A percentile compares a stretch with the other conserved stretches of the same genome.
Evolutionary conservation across 1,140 invertebrate genomes (phyloP).

Genomic region (Caerostris extrusa): DNA sequence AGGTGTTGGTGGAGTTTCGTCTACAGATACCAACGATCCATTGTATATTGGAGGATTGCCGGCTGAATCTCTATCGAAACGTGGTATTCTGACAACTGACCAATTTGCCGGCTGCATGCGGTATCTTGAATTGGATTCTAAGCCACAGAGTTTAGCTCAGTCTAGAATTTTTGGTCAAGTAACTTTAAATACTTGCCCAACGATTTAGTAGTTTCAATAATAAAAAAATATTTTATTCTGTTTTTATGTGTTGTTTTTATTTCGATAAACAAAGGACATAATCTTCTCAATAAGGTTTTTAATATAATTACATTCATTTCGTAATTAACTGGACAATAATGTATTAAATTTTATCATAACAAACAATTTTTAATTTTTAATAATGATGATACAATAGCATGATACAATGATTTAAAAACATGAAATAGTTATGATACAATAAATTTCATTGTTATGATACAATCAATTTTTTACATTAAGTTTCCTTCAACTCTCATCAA

Average conservation of each 20-base stretch:
- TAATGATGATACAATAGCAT: too few relatives aligned
- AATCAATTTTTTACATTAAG: too few relatives aligned
- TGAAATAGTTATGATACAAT: too few relatives aligned
- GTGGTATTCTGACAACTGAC: conserved; percentile 84
- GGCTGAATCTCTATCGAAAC: conserved; percentile 80
- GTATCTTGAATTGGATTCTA: conserved; percentile 80
- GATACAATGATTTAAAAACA: too few relatives aligned
- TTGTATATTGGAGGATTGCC: conserved; percentile 95
- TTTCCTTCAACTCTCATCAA: too few relatives aligned
- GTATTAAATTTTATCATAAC: too few relatives aligned
- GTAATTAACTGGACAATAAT: too few relatives aligned
- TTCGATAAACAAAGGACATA: background rate
- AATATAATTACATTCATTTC: too few relatives aligned
- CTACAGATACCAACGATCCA: conserved; percentile 91
- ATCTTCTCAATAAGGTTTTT: background rate
- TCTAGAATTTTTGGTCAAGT: conserved; percentile 85
- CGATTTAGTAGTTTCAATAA: conserved; percentile 83
- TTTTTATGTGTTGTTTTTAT: background rate
- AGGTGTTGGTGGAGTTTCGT: conserved; percentile 85
- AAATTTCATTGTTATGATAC: too few relatives aligned
- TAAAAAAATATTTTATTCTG: background rate
- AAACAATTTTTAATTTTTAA: too few relatives aligned
- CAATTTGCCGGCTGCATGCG: conserved; percentile 92
- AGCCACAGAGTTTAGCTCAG: conserved; percentile 78
- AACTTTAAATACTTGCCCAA: conserved; percentile 87